Base-by-base conservation (phyloP, 35 echinoderm and acorn worm genomes). In the Anneissia japonica region DNA sequence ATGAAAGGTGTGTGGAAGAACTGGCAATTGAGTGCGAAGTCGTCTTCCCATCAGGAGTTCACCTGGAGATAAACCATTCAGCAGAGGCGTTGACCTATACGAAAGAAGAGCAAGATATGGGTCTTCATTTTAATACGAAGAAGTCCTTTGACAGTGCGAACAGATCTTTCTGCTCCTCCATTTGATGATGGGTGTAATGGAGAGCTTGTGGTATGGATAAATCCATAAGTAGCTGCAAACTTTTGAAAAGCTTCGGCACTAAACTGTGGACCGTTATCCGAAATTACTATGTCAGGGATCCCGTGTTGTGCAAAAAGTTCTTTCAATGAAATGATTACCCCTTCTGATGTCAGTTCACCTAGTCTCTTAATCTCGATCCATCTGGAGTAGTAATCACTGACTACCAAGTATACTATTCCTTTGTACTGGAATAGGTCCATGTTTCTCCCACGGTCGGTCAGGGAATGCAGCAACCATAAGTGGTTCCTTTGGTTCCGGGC, bases 221-320 rank as follows among this genome's bases (percentile, higher is more conserved):
- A 90, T 17, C 38, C 79, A 35, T 85, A 93, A 1, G 34, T 38
- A 33, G 37, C n/a, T 31, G 84, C 37, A 51, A 92, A 92, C 55
- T 32, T 23, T 37, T 31, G 81, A 81, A 97, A 92, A 31, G 51
- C 55, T 46, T 75, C 38, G 21, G 88, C 84, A 43, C 46, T 0
- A 41, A 46, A 97, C 32, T 92, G 94, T 40, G 83, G 90, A 0
- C 87, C 94, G 46, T 92, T 96, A 73, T 97, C 90, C 32, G 94
- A 90, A 17, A 90, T 80, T 0, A 92, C 43, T 30, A 35, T 75
- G 37, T 93, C 88, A 6, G 87, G 94, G 30, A 97, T 90, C 0
- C 87, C 94, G 73, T 92, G 80, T 74, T 84, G 55, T 4, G 84
- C 79, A 72, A 91, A 92, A 26, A 80, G 40, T 37, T 41, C 34